Base-by-base conservation (phyloP, 2,888 invertebrate species). In the Yponomeuta plumbellus region DNA sequence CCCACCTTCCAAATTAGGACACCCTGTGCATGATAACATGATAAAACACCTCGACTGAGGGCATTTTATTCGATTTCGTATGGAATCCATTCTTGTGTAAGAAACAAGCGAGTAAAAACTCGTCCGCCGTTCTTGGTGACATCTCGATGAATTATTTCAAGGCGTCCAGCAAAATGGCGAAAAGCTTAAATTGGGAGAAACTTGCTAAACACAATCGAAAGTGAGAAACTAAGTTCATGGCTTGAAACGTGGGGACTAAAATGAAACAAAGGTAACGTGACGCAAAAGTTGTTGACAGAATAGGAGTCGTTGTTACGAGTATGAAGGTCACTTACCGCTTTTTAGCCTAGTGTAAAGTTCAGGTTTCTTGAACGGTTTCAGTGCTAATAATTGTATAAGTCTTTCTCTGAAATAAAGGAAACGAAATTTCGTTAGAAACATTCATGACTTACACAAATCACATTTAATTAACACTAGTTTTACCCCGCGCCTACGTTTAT, bases 331-430 rank as follows among this genome's bases (percentile, higher is more conserved):
- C 93, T 91, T 90, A 97, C 97, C 97, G 93, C 94, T 95, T 76
- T 90, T 93, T 76, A 98, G 92, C 78, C 97, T 95, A 75, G 95
- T 92, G 83, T 94, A 95, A 70, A 98, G 90, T 92, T 98, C 98
- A 68, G 96, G 96, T 92, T 97, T 98, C 91, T 98, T 98, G 91
- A 95, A 97, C 71, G 98, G 96, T 91, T 96, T 95, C 87, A 98
- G 91, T 75, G 98, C 98, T 87, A 98, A 93, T 84, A 98, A 93
- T 86, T 98, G 98, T 84, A 98, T 96, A 82, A 98, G 94, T 88
- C 98, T 94, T 92, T 98, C 98, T 88, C 97, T 97, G 92, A 77
- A 93, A 92, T 84, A 84, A 81, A 79, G 84, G 81, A 80, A 88
- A 75, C 26, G 65, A 58, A 66, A 13, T 39, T n/a, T 17, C 1